Conservation (phyloP, 2,113 vertebrate species). For the Daubentonia madagascariensis region DNA sequence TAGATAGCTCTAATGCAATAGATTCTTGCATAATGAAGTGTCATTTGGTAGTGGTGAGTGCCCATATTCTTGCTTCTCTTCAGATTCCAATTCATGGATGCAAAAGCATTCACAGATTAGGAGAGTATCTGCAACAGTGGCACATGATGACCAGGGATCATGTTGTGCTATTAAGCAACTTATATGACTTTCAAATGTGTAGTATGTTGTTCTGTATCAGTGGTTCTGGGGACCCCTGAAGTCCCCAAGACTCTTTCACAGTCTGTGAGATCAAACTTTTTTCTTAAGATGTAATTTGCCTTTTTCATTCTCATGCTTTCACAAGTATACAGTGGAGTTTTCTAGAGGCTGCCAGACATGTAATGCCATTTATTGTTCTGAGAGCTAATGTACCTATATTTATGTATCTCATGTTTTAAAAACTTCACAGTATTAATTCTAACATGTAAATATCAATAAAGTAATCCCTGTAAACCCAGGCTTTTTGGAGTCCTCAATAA, state of each 20-base stretch:
- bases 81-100: not conserved
- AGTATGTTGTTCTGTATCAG: not conserved
- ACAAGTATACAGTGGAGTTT: not conserved
- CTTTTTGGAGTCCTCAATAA: not conserved
- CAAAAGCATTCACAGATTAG: not conserved
- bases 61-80: not conserved
- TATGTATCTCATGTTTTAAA: not conserved
- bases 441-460: not conserved
- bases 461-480: not conserved
- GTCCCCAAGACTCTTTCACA: not conserved
- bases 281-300: not conserved
- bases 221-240: not conserved
- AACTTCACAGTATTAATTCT: slow-evolving; percentile 49
- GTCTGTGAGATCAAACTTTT: not conserved
- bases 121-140: not conserved
- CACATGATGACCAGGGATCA: not conserved
- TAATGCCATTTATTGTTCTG: not conserved
- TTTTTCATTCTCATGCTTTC: not conserved
- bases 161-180: not conserved
- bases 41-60: not conserved
- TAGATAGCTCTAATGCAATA: not conserved
- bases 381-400: not conserved
- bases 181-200: not conserved
- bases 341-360: not conserved
- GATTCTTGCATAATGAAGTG: not conserved